Evolutionary conservation across 2,888 invertebrate genomes (phyloP).

Genomic region (Lithophane socia): DNA sequence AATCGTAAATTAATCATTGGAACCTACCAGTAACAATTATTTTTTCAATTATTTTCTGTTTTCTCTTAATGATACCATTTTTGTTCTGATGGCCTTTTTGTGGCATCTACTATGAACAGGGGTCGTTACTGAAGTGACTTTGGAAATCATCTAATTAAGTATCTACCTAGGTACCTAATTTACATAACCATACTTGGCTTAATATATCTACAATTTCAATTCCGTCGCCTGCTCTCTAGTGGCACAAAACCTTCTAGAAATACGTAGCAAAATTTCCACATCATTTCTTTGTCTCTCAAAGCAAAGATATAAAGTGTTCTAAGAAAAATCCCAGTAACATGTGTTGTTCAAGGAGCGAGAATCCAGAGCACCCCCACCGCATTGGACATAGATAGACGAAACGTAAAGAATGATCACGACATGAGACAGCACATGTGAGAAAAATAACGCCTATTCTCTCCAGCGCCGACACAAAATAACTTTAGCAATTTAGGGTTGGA

Average conservation of each 20-base stretch:
- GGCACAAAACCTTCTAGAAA: conserved; percentile 14
- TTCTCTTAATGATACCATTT: neutral
- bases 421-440: conserved; percentile 86
- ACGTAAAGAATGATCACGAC: conserved; percentile 88
- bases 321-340: conserved; percentile 63
- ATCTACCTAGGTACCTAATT: neutral
- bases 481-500: conserved; percentile 80
- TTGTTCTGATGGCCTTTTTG: neutral
- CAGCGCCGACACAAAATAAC: conserved; percentile 71
- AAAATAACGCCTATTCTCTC: conserved; percentile 79
- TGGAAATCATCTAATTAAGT: neutral
- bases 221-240: neutral
- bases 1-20: conserved; percentile 20
- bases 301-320: conserved; percentile 51
- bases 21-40: neutral
- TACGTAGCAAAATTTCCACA: conserved; percentile 50
- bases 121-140: neutral
- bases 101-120: neutral
- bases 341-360: conserved; percentile 59
- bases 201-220: neutral
- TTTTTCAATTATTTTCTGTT: neutral
- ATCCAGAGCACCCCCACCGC: conserved; percentile 49
- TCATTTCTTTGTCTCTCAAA: conserved; percentile 56
- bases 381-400: conserved; percentile 79
- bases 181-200: neutral